These are phyloP conservation scores for Lithophane socia DNA, from an alignment of 2,888 invertebrate species.

Conservation along the genomic window DNA sequence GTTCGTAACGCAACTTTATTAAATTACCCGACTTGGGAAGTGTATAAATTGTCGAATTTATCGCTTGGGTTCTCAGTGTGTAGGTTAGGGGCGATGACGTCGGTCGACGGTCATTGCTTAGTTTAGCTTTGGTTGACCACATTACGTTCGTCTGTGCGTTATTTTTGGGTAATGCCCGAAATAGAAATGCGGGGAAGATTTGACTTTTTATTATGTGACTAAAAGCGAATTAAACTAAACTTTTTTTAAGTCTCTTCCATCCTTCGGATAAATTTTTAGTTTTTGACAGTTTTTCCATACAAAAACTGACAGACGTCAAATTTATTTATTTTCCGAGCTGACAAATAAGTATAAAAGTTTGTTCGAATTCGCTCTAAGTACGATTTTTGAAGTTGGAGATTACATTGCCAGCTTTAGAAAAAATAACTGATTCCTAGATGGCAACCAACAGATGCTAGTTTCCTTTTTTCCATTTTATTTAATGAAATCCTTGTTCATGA, in stretches of 20 bases:
- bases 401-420: not conserved
- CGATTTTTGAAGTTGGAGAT: not conserved
- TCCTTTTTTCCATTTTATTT: not conserved
- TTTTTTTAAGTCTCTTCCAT: not conserved
- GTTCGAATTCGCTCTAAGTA: not conserved
- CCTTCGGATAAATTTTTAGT: fast-evolving
- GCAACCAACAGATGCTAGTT: not conserved
- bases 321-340: not conserved
- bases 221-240: too few species aligned
- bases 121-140: slow-evolving; percentile 40
- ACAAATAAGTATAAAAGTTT: not conserved
- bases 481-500: too few species aligned
- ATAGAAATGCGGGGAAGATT: not conserved
- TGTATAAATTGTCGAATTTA: slow-evolving; percentile 83
- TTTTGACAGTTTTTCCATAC: not conserved
- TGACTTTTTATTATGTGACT: not conserved
- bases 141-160: slow-evolving; percentile 16
- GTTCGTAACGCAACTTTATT: slow-evolving; percentile 76
- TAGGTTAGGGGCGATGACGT: slow-evolving; percentile 58
- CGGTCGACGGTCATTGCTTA: slow-evolving; percentile 68
- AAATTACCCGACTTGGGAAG: slow-evolving; percentile 79
- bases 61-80: slow-evolving; percentile 66
- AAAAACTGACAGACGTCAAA: not conserved
- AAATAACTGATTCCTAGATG: not conserved
- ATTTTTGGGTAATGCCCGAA: slow-evolving; percentile 20